Conservation (phyloP, 2,113 vertebrate species). For the Ornithorhynchus anatinus region DNA sequence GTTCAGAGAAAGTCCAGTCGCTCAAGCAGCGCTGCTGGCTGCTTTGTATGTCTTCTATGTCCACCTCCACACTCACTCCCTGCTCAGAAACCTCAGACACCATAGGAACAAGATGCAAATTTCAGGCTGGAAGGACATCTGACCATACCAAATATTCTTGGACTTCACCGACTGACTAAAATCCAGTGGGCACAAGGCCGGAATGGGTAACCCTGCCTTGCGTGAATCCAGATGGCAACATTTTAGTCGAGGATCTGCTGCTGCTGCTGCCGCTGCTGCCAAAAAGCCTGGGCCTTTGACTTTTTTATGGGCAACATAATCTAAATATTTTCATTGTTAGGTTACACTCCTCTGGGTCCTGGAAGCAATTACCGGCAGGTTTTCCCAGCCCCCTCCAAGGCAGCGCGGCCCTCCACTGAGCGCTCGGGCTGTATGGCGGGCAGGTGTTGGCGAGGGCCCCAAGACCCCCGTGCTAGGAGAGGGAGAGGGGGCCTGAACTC, state of each 20-base stretch:
- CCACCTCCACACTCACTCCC: conserved; percentile 28
- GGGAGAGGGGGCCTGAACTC: conserved; percentile 11
- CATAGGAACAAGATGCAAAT: conserved; percentile 21
- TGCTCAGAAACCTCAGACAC: conserved; percentile 58
- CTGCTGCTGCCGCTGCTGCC: no score
- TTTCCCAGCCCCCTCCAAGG: conserved; percentile 61
- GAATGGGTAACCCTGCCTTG: conserved; percentile 58
- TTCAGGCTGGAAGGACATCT: conserved; percentile 36
- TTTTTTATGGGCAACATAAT: conserved; percentile 65
- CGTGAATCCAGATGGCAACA: conserved; percentile 58
- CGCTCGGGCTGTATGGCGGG: conserved; percentile 43
- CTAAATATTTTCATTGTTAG: conserved; percentile 75
- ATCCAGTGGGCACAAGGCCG: conserved; percentile 17
- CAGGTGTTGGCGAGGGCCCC: conserved; percentile 67
- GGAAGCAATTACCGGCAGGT: conserved; percentile 71
- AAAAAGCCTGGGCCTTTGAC: conserved; percentile 54
- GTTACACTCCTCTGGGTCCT: conserved; percentile 66
- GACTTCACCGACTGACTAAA: conserved; percentile 13
- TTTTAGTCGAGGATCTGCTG: conserved; percentile 64
- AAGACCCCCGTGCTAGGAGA: conserved; percentile 50
- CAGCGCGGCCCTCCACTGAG: conserved; percentile 47
- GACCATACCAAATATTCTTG: conserved; percentile 27
- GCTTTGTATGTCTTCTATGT: conserved; percentile 74
- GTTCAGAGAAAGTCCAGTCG: conserved; percentile 85
- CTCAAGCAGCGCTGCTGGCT: conserved; percentile 74